These are phyloP conservation scores for Brachionus sp. DNA, from an alignment of 1,140 invertebrate species.

Conservation along the genomic window DNA sequence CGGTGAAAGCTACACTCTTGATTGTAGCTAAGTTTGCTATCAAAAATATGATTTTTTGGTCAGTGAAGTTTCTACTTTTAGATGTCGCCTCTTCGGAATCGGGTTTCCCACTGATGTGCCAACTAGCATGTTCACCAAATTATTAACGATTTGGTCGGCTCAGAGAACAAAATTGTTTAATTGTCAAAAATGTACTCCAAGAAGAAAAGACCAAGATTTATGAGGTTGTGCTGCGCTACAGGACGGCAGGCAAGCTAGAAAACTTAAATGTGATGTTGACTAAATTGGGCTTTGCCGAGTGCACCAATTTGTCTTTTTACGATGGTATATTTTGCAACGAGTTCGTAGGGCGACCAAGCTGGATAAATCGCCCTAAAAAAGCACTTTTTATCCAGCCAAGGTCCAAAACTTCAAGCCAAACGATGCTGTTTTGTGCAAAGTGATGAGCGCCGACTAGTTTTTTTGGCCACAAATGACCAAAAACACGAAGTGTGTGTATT, in stretches of 20 bases:
- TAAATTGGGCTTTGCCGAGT: neutral
- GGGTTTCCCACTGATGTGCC: neutral
- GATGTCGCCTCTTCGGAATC: neutral
- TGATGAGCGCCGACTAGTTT: neutral
- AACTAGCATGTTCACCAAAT: neutral
- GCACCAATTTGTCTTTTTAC: neutral
- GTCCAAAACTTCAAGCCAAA: neutral
- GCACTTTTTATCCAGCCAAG: neutral
- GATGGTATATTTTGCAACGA: constrained; percentile 1
- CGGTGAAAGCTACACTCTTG: neutral
- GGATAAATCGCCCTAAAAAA: neutral
- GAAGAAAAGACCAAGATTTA: neutral
- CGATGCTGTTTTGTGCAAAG: neutral
- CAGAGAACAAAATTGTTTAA: neutral
- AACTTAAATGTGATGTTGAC: constrained; percentile 26
- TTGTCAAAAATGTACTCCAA: neutral
- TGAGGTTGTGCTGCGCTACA: neutral
- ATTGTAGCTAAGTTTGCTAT: neutral
- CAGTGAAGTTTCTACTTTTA: neutral
- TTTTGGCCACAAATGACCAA: neutral
- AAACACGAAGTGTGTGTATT: constrained; percentile 7
- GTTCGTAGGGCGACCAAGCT: neutral
- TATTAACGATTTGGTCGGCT: neutral
- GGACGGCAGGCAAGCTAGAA: neutral
- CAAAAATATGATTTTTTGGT: neutral